Percentiles rank a stretch among this genome's conserved stretches.
Conservation (phyloP, 2,888 invertebrate genomes). For the Electrophaes corylata region DNA sequence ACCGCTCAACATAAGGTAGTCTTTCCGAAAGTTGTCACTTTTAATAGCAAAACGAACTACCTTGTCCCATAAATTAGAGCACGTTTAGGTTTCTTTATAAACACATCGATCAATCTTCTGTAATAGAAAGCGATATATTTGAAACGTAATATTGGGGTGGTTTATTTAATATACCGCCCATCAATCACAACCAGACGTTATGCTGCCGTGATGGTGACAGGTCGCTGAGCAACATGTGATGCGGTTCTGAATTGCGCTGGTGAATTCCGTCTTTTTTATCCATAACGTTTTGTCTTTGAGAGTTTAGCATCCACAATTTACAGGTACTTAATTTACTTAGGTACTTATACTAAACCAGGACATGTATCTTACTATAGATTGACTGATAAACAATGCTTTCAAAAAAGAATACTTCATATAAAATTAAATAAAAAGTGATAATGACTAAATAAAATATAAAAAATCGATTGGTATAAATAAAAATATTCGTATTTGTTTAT, state of each 20-base stretch:
- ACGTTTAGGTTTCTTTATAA: constrained; percentile 48
- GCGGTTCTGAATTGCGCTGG: constrained; percentile 40
- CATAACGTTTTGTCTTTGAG: not conserved
- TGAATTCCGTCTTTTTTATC: constrained; percentile 1
- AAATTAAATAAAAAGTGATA: no score
- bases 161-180: constrained; percentile 79
- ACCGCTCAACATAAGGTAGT: no score
- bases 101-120: constrained; percentile 74
- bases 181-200: constrained; percentile 71
- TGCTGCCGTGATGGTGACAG: constrained; percentile 69
- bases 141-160: constrained; percentile 75
- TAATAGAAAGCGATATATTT: constrained; percentile 74
- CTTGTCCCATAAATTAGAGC: constrained; percentile 15
- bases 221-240: constrained; percentile 70
- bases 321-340: no score
- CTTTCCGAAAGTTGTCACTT: no score
- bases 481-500: no score
- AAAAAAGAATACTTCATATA: no score
- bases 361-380: no score
- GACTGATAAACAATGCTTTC: no score
- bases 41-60: no score
- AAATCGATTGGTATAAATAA: no score
- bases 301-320: not conserved
- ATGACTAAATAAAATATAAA: no score
- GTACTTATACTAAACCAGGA: no score